phyloP scores from a whole-genome alignment of 2,888 invertebrate species.

The Urechis unicinctus region DNA sequence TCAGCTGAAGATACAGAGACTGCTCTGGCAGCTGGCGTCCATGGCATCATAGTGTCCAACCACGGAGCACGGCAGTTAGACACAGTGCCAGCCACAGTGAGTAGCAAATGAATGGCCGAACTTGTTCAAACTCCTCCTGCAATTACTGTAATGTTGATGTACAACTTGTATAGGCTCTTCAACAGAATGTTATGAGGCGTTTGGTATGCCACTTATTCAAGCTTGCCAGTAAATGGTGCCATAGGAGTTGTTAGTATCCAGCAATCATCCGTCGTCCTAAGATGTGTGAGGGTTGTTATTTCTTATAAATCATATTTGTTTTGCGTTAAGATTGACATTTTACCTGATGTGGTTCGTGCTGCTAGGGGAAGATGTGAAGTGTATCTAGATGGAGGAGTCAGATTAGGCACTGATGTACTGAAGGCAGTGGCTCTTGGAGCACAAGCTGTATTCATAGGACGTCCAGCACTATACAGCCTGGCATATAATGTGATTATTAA shows the following conservation, averaged over 20 bases:
- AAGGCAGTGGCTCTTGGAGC: conserved; percentile 89
- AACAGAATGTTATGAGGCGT: too few species aligned
- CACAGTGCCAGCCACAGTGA: conserved; percentile 58
- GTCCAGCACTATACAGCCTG: conserved; percentile 81
- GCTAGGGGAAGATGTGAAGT: conserved; percentile 66
- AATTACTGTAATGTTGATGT: too few species aligned
- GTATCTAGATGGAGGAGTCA: conserved; percentile 81
- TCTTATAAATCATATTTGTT: neutral
- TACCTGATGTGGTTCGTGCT: conserved; percentile 72
- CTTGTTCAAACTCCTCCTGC: too few species aligned
- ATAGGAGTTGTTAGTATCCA: too few species aligned
- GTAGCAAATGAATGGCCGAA: too few species aligned
- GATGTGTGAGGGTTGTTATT: too few species aligned
- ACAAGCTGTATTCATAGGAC: conserved; percentile 79
- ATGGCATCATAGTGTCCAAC: conserved; percentile 83
- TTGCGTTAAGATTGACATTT: conserved; percentile 22
- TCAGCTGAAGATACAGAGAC: conserved; percentile 72
- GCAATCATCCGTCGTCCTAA: too few species aligned
- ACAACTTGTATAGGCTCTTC: too few species aligned
- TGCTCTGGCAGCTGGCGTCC: conserved; percentile 68
- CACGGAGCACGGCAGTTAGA: conserved; percentile 89
- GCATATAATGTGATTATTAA: conserved; percentile 57
- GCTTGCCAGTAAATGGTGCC: too few species aligned
- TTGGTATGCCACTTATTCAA: too few species aligned
- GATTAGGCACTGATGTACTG: conserved; percentile 77